Evolutionary conservation across 2,888 invertebrate species (phyloP).

Genomic region (Hylaea fasciaria): DNA sequence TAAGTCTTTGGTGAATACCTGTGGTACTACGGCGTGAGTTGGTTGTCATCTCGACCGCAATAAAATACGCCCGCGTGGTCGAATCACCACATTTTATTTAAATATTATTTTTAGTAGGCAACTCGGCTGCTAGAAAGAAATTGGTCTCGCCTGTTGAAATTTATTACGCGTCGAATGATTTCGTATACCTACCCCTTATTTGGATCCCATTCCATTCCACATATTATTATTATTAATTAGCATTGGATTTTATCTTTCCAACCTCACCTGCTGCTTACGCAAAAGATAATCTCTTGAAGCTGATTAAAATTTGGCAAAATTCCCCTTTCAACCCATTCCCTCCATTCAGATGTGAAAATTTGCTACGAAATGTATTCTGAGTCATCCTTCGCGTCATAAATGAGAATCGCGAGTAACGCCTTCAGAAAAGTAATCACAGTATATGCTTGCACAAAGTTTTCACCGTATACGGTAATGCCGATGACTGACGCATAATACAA

Average conservation of each 20-base stretch:
- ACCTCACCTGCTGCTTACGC: constrained; percentile 43
- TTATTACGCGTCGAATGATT: constrained; percentile 54
- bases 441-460: background rate
- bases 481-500: constrained; percentile 58
- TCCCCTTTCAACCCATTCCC: constrained; percentile 42
- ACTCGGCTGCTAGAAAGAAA: no score
- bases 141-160: no score
- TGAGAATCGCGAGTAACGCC: background rate
- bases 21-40: no score
- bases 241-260: constrained; percentile 51
- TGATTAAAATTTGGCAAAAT: background rate
- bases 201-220: background rate
- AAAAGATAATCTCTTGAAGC: background rate
- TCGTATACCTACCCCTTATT: constrained; percentile 47
- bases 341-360: constrained; percentile 5
- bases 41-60: no score
- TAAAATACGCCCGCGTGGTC: no score
- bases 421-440: background rate
- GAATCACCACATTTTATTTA: no score
- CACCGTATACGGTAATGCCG: constrained; percentile 34
- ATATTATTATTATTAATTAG: constrained; percentile 50
- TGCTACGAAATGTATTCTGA: background rate
- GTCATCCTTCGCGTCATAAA: background rate
- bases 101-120: no score
- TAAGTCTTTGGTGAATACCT: no score